Evolutionary conservation across 2,888 invertebrate genomes (phyloP), one percentile per base, ranked within the genome.

Genomic region (Eilema sororculum): DNA sequence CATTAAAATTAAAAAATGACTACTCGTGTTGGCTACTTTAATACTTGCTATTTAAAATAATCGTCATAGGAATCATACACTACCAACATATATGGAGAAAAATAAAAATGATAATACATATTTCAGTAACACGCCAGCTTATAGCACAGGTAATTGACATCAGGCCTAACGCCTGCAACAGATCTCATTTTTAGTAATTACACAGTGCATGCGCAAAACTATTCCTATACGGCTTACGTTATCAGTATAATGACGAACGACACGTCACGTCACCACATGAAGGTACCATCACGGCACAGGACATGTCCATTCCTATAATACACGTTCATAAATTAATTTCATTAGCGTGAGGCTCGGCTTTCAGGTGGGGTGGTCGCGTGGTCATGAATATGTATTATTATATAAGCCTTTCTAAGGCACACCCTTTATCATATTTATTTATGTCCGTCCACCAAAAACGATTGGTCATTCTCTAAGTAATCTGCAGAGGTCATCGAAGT

Each of bases 351-450:
- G 93, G 93, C 91, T 92, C 89, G 92, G 90, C 88, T 82, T 84
- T 74, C 79, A 81, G 88, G 89, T 85, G 82, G 84, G 89, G 91
- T 87, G 75, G 83, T 93, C 86, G 92, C 93, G 92, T 93, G 90
- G 87, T 90, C 89, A 93, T 92, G 91, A 89, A 91, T 92, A 91
- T 90, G 89, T 87, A 93, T 89, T 88, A 88, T 86, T 86, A 84
- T 84, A 80, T 79, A 86, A 88, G 85, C 87, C 85, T 86, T 88
- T 82, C 78, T 81, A 80, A 84, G 85, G 82, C 88, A 77, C 87
- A 81, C 86, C 86, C 76, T 75, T 80, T 81, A 87, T 86, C 85
- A 83, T 77, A 79, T 86, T 81, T 87, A 86, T 87, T 85, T 84
- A 81, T 76, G 74, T 78, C 78, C 78, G 74, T 78, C 78, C 78